Evolutionary conservation across 2,888 invertebrate species (phyloP), one percentile per base, ranked within the genome.

Genomic region (Polydrusus cervinus): DNA sequence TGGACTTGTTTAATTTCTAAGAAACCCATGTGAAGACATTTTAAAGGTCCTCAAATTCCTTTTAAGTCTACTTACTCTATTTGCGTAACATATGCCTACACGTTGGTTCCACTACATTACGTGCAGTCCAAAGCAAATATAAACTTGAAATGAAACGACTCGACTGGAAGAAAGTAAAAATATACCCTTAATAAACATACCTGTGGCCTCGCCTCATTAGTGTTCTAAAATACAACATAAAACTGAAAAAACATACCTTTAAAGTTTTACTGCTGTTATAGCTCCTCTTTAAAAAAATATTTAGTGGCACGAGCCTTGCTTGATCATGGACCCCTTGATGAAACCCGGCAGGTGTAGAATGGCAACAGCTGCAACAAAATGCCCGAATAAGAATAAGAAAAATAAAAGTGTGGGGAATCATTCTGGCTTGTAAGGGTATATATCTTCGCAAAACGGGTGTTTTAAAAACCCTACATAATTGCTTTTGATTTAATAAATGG

Each of bases 351-450:
- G 68, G 43, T 68, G 68, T 16, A 45, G 16, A 11, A 55, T 68
- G 57, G 20, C n/a, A 25, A 57, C 68, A 68, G 68, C 68, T 68
- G 68, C 68, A 55, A 68, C 55, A 68, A 68, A 43, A 68, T 57
- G 30, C 30, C 45, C 45, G 10, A 68, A 55, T 68, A 55, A 68
- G 68, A 67, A 57, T 30, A 57, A 55, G 53, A 51, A 68, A 55
- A 57, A 45, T 55, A 68, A 43, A 68, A 57, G 55, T 43, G 38
- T 43, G 49, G 30, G 30, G 30, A 55, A 51, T 47, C 16, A 47
- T 47, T 9, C 16, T 16, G 3, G 53, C 20, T 53, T 53, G 11
- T 11, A 47, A 47, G 47, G n/a, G 43, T 3, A n/a, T 43, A n/a
- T 3, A n/a, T 43, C n/a, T 43, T 43, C 3, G 43, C 43, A 43